phyloP scores from a whole-genome alignment of 2,888 invertebrate genomes.

The Osmoderma eremita region DNA sequence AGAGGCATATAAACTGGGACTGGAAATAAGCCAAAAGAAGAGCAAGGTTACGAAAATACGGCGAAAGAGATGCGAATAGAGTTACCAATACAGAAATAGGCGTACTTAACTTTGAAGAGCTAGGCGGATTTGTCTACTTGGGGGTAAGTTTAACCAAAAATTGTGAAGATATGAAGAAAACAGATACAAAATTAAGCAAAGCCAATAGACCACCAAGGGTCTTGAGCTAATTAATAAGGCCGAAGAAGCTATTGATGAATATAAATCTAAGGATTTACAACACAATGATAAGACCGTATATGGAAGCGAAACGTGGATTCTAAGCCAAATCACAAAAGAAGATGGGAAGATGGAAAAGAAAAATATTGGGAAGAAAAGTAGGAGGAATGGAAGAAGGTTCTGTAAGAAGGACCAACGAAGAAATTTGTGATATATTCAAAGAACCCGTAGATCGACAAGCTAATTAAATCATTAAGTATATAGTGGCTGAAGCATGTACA shows the following conservation, averaged over 20 bases:
- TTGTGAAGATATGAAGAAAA: too few relatives aligned
- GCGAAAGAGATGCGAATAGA: background rate
- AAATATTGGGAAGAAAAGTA: background rate
- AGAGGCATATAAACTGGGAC: background rate
- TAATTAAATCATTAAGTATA: too few relatives aligned
- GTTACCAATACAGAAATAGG: too few relatives aligned
- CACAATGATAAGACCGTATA: background rate
- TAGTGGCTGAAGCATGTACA: background rate
- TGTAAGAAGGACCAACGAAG: background rate
- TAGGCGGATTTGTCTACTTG: too few relatives aligned
- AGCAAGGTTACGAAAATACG: background rate
- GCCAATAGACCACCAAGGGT: background rate
- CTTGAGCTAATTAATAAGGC: background rate
- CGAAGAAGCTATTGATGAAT: background rate
- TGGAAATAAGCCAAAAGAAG: background rate
- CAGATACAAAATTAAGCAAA: background rate
- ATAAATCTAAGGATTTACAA: background rate
- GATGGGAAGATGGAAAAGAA: background rate
- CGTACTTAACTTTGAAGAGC: background rate
- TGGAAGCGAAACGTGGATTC: background rate
- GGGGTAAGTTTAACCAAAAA: background rate
- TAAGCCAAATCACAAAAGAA: too few relatives aligned
- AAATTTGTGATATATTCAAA: background rate
- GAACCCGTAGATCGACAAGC: background rate
- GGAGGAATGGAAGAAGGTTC: background rate